Conservation (phyloP, 2,888 invertebrate species). For the Incurvaria masculella region DNA sequence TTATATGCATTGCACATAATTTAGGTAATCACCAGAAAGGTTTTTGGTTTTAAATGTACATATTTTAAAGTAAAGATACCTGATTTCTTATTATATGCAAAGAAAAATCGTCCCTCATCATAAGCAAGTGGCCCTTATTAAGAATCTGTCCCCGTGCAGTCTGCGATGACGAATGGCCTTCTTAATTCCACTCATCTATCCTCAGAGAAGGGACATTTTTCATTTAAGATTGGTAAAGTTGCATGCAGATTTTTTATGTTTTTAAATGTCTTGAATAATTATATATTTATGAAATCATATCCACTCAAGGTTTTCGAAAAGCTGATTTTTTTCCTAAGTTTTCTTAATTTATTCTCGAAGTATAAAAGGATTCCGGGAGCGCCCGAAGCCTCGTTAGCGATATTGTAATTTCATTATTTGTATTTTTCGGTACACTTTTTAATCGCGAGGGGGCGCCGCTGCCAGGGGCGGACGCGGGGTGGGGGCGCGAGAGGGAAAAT, state of each 20-base stretch:
- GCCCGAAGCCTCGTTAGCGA: constrained; percentile 49
- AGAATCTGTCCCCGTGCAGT: constrained; percentile 50
- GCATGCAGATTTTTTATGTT: neutral
- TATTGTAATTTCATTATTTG: constrained; percentile 60
- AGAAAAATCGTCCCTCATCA: neutral
- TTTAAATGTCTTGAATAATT: no score
- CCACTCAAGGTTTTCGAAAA: no score
- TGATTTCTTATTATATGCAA: neutral
- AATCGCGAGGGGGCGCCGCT: constrained; percentile 36
- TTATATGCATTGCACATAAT: no score
- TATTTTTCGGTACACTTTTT: constrained; percentile 53
- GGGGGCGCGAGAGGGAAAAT: constrained; percentile 34
- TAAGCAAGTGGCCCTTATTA: constrained; percentile 31
- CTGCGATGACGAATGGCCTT: constrained; percentile 56
- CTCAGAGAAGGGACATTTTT: constrained; percentile 54
- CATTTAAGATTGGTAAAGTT: constrained; percentile 25
- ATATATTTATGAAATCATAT: no score
- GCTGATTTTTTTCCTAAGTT: constrained; percentile 28
- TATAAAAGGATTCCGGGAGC: constrained; percentile 53
- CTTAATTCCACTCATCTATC: constrained; percentile 57
- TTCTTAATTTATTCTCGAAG: constrained; percentile 51
- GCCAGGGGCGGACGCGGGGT: constrained; percentile 26
- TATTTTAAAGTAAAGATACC: no score
- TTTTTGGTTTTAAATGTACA: no score
- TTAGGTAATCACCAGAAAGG: no score